These are phyloP conservation scores for Dromaius novaehollandiae DNA, from an alignment of 2,113 vertebrate genomes.

Conservation along the genomic window DNA sequence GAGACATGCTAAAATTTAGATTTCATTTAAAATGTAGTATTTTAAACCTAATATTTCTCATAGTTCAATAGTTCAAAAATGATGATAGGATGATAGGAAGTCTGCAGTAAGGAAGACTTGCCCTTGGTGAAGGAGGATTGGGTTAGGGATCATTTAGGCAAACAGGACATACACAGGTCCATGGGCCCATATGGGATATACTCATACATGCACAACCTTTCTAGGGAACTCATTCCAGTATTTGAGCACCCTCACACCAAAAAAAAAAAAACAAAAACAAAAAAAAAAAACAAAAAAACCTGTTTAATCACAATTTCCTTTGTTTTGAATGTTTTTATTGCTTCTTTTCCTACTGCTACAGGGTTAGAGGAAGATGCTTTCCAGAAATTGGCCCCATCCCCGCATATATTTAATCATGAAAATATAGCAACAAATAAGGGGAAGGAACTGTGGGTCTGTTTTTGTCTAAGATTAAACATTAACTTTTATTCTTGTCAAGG, in stretches of 20 bases:
- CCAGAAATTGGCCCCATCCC: background rate
- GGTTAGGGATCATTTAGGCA: background rate
- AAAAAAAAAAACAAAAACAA: too few relatives aligned
- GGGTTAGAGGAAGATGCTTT: background rate
- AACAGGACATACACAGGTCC: too few relatives aligned
- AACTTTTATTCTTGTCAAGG: background rate
- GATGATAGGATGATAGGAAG: background rate
- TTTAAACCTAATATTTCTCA: background rate
- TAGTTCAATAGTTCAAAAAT: too few relatives aligned
- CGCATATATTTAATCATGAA: background rate
- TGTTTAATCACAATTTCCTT: background rate
- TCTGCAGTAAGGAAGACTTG: background rate
- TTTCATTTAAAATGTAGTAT: background rate
- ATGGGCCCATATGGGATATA: too few relatives aligned
- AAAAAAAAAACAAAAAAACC: too few relatives aligned
- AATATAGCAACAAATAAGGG: background rate
- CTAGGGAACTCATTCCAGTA: background rate
- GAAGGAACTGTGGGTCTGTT: background rate
- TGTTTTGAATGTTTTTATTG: background rate
- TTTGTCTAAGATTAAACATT: background rate
- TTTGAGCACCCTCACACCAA: background rate
- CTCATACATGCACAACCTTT: background rate
- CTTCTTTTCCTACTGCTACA: background rate
- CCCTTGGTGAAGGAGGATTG: background rate
- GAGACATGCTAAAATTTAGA: background rate